Percentiles rank a stretch among this genome's conserved stretches.
phyloP scores from a whole-genome alignment of 2,113 vertebrate species.

The Climacteris rufus region DNA sequence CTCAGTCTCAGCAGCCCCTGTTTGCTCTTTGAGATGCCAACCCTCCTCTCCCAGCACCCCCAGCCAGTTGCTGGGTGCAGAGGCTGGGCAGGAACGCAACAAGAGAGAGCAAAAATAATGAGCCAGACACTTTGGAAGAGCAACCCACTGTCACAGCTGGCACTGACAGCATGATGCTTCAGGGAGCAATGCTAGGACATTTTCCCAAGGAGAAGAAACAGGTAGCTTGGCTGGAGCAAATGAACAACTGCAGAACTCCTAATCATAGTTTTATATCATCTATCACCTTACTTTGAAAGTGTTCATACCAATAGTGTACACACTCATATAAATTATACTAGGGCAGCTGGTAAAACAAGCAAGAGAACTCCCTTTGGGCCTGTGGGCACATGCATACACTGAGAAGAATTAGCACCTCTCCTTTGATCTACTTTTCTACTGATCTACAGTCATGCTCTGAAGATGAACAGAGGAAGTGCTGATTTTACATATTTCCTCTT shows the following conservation, averaged over 20 bases:
- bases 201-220: not conserved
- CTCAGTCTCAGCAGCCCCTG: not conserved
- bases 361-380: not conserved
- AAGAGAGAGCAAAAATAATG: not conserved
- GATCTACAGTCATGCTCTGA: not conserved
- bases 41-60: not conserved
- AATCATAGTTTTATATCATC: not conserved
- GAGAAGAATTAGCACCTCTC: not conserved
- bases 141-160: not conserved
- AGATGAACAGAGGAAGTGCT: not conserved
- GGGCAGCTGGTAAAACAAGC: not conserved
- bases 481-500: not conserved
- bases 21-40: not conserved
- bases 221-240: not conserved
- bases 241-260: not conserved
- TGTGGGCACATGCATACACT: accelerated
- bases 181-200: not conserved
- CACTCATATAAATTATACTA: not conserved
- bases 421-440: constrained; percentile 13
- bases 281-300: not conserved
- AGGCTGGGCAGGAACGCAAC: not conserved
- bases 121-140: not conserved
- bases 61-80: constrained; percentile 14
- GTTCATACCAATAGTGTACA: not conserved
- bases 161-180: not conserved